Percentiles rank a stretch among this genome's conserved stretches.
Evolutionary conservation across 2,888 invertebrate genomes (phyloP).

Genomic region (Metalampra italica): DNA sequence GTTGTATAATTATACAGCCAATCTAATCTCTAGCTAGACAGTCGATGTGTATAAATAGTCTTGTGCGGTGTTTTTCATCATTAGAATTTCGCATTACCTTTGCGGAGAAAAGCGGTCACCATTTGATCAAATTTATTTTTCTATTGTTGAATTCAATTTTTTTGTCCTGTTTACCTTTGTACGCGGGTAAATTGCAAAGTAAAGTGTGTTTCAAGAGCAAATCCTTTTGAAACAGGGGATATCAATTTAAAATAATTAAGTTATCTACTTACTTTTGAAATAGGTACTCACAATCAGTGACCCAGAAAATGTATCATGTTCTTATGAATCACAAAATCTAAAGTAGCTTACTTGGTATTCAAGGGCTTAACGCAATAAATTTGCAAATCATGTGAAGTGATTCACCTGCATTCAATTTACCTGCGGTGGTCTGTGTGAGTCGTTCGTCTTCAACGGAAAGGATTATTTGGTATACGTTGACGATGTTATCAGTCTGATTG

Average conservation of each 20-base stretch:
- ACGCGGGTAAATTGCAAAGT: no score
- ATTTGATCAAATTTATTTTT: no score
- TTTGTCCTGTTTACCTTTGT: no score
- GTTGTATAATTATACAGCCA: neutral
- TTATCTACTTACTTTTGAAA: no score
- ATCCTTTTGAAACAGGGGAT: no score
- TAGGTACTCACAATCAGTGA: no score
- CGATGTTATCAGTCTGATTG: constrained; percentile 45
- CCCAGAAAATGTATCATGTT: constrained; percentile 6
- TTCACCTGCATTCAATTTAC: constrained; percentile 45
- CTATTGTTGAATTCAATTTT: no score
- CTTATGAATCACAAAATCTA: constrained; percentile 6
- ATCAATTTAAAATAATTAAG: no score
- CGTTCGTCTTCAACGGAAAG: constrained; percentile 45
- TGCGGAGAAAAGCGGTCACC: no score
- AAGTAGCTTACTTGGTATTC: constrained; percentile 55
- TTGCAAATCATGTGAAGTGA: constrained; percentile 65
- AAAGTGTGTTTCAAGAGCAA: no score
- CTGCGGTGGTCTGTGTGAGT: constrained; percentile 34
- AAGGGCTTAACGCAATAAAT: constrained; percentile 50
- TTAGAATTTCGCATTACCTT: no score
- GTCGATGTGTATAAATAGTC: neutral
- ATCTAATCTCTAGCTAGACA: neutral
- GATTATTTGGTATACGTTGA: constrained; percentile 21
- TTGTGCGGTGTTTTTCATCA: no score